Conservation (phyloP, 2,888 invertebrate genomes). For the Acronicta leporina region DNA sequence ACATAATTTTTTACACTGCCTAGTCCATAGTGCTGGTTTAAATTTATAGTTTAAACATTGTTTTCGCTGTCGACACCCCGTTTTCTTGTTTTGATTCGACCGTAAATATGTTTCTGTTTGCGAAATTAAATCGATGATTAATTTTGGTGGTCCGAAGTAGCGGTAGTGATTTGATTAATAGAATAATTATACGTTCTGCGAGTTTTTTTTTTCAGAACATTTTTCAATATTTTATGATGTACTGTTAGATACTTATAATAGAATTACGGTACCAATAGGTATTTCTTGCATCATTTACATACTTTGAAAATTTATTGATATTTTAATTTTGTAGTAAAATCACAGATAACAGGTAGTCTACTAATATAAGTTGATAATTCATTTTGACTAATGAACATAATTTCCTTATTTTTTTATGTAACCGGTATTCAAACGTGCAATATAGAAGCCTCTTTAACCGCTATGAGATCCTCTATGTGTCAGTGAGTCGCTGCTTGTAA, state of each 20-base stretch:
- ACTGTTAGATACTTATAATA: slow-evolving; percentile 3
- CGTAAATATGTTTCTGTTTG: slow-evolving; percentile 6
- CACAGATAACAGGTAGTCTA: background rate
- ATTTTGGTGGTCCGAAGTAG: slow-evolving; percentile 23
- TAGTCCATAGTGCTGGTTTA: slow-evolving; percentile 62
- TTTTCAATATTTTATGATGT: slow-evolving; percentile 13
- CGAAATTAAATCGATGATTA: slow-evolving; percentile 25
- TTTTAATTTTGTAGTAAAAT: background rate
- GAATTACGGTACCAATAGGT: slow-evolving; percentile 7
- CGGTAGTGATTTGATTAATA: slow-evolving; percentile 38
- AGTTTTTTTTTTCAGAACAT: slow-evolving; percentile 15
- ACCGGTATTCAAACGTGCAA: too few species aligned
- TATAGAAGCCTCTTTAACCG: too few species aligned
- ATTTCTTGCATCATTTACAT: background rate
- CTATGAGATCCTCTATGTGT: too few species aligned
- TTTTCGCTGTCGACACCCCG: slow-evolving; percentile 9
- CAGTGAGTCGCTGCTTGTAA: too few species aligned
- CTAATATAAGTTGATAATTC: background rate
- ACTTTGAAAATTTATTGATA: background rate
- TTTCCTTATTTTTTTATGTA: background rate
- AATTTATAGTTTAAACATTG: slow-evolving; percentile 32
- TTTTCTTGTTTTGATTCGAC: slow-evolving; percentile 6
- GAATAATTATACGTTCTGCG: slow-evolving; percentile 35
- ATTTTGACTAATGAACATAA: background rate
- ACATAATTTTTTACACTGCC: slow-evolving; percentile 80